Percentiles rank a stretch among this genome's conserved stretches.
Evolutionary conservation across 1,140 invertebrate species (phyloP).

Genomic region (Pogonognathellus flavescens): DNA sequence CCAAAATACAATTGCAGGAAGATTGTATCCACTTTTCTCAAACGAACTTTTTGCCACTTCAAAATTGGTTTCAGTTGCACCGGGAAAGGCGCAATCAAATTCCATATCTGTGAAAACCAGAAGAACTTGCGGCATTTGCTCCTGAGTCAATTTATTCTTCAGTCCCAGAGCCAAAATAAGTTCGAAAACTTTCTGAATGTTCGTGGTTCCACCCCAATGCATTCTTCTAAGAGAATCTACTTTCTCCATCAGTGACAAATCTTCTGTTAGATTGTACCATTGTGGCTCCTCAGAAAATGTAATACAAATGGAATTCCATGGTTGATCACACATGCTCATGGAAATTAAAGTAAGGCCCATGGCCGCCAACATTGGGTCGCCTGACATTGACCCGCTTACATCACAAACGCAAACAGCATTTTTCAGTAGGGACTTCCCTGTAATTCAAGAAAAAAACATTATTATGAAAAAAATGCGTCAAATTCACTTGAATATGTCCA

Average conservation of each 20-base stretch:
- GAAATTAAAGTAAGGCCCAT: conserved; percentile 62
- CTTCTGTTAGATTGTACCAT: conserved; percentile 32
- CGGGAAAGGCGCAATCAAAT: conserved; percentile 57
- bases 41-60: conserved; percentile 57
- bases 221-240: conserved; percentile 52
- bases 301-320: conserved; percentile 61
- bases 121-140: conserved; percentile 61
- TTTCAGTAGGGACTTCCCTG: conserved; percentile 46
- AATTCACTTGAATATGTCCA: too few species aligned
- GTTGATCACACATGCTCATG: conserved; percentile 47
- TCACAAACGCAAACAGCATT: conserved; percentile 61
- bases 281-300: conserved; percentile 57
- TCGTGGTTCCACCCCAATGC: conserved; percentile 62
- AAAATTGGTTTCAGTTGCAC: conserved; percentile 56
- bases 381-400: conserved; percentile 62
- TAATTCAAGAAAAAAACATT: not conserved
- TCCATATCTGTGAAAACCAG: conserved; percentile 66
- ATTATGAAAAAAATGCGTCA: too few species aligned
- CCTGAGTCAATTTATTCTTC: conserved; percentile 56
- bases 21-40: conserved; percentile 35
- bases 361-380: conserved; percentile 61
- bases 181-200: conserved; percentile 62
- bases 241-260: conserved; percentile 52
- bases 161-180: conserved; percentile 54
- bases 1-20: conserved; percentile 65